Evolutionary conservation across 2,888 invertebrate species (phyloP).

Genomic region (Octonoba sinensis): DNA sequence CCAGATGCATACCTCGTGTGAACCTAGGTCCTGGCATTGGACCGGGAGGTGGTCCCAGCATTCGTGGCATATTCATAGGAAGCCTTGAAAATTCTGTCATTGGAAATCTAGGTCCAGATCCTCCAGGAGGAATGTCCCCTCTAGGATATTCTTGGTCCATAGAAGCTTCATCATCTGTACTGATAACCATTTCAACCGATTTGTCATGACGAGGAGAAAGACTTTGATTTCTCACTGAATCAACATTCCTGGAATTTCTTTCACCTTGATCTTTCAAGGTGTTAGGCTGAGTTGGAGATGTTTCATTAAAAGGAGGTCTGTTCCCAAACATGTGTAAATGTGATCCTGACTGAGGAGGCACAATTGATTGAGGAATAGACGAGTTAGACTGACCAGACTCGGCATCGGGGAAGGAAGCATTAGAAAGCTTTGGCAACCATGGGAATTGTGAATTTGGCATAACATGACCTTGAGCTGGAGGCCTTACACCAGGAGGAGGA

Average conservation of each 20-base stretch:
- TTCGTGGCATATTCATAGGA: conserved; percentile 46
- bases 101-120: conserved; percentile 24
- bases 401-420: conserved; percentile 27
- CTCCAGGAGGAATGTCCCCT: conserved; percentile 17
- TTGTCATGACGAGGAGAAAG: conserved; percentile 31
- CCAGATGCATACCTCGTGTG: conserved; percentile 32
- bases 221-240: conserved; percentile 3
- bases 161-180: conserved; percentile 55
- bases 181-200: conserved; percentile 50
- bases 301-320: conserved; percentile 28
- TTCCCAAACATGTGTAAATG: conserved; percentile 31
- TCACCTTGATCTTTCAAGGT: conserved; percentile 6
- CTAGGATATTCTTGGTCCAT: conserved; percentile 49
- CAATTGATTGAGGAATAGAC: neutral
- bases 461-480: conserved; percentile 18
- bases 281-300: conserved; percentile 25
- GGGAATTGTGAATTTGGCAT: conserved; percentile 29
- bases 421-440: conserved; percentile 35
- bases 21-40: conserved; percentile 36
- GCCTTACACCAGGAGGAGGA: conserved; percentile 51
- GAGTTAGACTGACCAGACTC: conserved; percentile 27
- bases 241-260: conserved; percentile 29
- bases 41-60: conserved; percentile 26
- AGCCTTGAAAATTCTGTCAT: conserved; percentile 23
- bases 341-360: conserved; percentile 26